Conservation (phyloP, 1,140 invertebrate genomes). For the Lycorma delicatula region DNA sequence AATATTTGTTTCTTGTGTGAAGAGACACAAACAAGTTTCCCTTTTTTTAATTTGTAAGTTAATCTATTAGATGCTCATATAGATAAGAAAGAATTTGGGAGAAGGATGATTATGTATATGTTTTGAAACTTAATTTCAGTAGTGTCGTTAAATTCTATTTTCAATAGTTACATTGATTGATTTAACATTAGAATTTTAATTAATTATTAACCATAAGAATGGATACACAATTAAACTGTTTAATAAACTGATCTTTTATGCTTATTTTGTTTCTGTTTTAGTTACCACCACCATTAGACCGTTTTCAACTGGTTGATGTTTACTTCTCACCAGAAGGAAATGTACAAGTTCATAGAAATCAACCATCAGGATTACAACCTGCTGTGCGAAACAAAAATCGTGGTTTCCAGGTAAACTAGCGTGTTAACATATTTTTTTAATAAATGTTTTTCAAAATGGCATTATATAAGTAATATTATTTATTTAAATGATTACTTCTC, state of each 20-base stretch:
- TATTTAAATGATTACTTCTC: too few species aligned
- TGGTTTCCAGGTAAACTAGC: slow-evolving; percentile 17
- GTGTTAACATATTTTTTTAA: too few species aligned
- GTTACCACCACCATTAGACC: slow-evolving; percentile 18
- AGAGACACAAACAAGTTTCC: too few species aligned
- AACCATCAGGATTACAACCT: slow-evolving; percentile 9
- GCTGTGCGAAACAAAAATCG: background rate
- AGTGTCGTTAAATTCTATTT: background rate
- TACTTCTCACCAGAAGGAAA: slow-evolving; percentile 8
- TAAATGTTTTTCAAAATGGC: too few species aligned
- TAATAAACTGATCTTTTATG: background rate
- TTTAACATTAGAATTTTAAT: background rate
- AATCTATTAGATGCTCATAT: too few species aligned
- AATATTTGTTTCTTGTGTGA: too few species aligned
- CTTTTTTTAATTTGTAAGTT: too few species aligned
- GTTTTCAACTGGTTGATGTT: slow-evolving; percentile 12
- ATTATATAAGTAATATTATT: too few species aligned
- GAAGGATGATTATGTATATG: too few species aligned
- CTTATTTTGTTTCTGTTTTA: slow-evolving; percentile 3
- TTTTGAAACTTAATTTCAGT: too few species aligned
- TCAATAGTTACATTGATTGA: background rate
- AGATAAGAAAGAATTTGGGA: too few species aligned
- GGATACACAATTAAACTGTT: too few species aligned
- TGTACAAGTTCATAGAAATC: slow-evolving; percentile 4
- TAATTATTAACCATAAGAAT: background rate